A percentile compares a stretch with the other conserved stretches of the same genome.
Conservation (phyloP, 2,888 invertebrate genomes). For the Drosophila anomalipes region DNA sequence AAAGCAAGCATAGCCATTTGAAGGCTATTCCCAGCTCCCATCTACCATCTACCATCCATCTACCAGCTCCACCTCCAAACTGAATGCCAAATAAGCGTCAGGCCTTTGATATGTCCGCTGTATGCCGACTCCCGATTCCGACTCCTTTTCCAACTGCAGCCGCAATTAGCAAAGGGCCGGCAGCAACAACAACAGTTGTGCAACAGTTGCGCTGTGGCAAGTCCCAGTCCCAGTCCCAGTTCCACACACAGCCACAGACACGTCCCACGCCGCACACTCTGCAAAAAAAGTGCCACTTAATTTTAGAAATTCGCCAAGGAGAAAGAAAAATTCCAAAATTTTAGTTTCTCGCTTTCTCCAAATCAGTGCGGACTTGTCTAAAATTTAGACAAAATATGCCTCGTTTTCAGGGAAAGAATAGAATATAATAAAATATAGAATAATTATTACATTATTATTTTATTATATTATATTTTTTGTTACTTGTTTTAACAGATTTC, state of each 20-base stretch:
- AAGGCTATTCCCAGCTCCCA: slow-evolving; percentile 16
- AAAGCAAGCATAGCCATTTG: slow-evolving; percentile 49
- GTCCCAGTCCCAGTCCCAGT: slow-evolving; percentile 27
- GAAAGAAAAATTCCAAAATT: neutral
- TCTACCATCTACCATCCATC: slow-evolving; percentile 7
- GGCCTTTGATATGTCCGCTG: slow-evolving; percentile 62
- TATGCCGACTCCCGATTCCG: slow-evolving; percentile 9
- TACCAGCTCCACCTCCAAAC: slow-evolving; percentile 11
- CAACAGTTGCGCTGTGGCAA: slow-evolving; percentile 47
- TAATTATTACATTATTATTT: too few relatives aligned
- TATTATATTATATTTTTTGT: too few relatives aligned
- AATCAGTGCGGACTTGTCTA: too few relatives aligned
- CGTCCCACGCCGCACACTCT: slow-evolving; percentile 15
- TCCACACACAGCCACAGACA: slow-evolving; percentile 21
- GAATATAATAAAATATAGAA: too few relatives aligned
- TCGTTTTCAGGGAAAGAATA: too few relatives aligned
- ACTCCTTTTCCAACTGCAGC: slow-evolving; percentile 15
- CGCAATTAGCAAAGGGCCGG: slow-evolving; percentile 53
- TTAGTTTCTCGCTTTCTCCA: neutral
- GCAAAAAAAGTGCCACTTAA: neutral
- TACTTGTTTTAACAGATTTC: too few relatives aligned
- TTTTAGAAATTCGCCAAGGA: neutral
- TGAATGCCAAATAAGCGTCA: slow-evolving; percentile 57
- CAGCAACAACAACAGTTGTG: slow-evolving; percentile 22
- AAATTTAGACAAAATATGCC: too few relatives aligned